Conservation (phyloP, 2,888 invertebrate species). For the Troides helena region DNA sequence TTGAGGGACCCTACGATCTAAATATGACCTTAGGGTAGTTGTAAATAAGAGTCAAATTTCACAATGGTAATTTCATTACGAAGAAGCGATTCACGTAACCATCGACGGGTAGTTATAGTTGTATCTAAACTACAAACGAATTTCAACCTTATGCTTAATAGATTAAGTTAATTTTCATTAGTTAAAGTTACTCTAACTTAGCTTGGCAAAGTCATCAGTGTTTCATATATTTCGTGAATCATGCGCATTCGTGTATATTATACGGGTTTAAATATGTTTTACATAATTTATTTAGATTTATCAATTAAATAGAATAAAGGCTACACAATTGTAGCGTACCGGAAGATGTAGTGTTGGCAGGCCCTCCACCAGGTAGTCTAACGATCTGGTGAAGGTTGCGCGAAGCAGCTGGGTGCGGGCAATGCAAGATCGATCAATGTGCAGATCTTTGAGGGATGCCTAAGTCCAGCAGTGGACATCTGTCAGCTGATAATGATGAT, state of each 20-base stretch:
- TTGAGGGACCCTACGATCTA: constrained; percentile 42
- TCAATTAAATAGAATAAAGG: too few species aligned
- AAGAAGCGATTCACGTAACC: constrained; percentile 52
- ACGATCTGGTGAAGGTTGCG: too few species aligned
- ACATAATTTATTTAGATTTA: constrained; percentile 43
- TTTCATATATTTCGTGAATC: constrained; percentile 70
- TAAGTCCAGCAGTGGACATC: too few species aligned
- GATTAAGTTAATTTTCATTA: constrained; percentile 1
- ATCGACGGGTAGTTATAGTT: constrained; percentile 48
- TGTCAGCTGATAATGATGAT: too few species aligned
- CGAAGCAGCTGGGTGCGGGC: too few species aligned
- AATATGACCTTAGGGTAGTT: constrained; percentile 39
- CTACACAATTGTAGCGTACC: too few species aligned
- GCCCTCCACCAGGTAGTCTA: too few species aligned
- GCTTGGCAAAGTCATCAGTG: constrained; percentile 55
- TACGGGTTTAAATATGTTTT: constrained; percentile 61
- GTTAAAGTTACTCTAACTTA: constrained; percentile 41
- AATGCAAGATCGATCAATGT: too few species aligned
- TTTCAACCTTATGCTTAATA: constrained; percentile 29
- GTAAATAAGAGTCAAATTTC: constrained; percentile 35
- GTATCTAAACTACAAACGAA: constrained; percentile 27
- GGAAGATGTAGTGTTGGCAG: too few species aligned
- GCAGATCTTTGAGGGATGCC: too few species aligned
- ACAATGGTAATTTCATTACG: constrained; percentile 37
- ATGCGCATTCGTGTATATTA: constrained; percentile 70